phyloP scores from a whole-genome alignment of 2,113 vertebrate genomes.

The Theropithecus gelada region DNA sequence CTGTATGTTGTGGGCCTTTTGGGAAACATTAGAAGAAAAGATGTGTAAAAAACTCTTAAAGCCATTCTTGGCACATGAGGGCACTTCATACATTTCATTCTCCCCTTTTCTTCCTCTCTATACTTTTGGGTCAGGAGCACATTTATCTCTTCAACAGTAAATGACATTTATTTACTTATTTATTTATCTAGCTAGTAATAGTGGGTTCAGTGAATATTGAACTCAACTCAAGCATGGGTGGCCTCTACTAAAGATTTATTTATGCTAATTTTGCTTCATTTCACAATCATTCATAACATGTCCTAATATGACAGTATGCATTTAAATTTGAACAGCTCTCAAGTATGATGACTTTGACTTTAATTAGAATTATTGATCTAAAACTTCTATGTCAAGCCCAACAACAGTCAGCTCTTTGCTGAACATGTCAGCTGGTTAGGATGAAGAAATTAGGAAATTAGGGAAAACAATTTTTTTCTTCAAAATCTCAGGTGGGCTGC shows the following conservation, averaged over 20 bases:
- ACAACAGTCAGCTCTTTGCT: background rate
- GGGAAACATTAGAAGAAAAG: background rate
- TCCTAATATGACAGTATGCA: background rate
- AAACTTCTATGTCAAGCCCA: conserved; percentile 5
- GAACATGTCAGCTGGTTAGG: background rate
- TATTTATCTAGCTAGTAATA: background rate
- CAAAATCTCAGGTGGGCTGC: conserved; percentile 9
- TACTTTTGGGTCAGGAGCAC: background rate
- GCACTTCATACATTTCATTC: background rate
- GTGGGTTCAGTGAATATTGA: background rate
- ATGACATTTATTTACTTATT: background rate
- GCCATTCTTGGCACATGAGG: background rate
- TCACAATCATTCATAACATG: background rate
- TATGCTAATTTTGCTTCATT: conserved; percentile 22
- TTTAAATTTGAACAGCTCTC: conserved; percentile 13
- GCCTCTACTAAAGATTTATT: background rate
- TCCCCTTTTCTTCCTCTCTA: background rate
- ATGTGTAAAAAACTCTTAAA: background rate
- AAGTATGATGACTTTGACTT: background rate
- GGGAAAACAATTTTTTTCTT: background rate
- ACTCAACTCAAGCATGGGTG: background rate
- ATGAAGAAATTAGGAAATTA: conserved; percentile 23
- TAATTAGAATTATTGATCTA: conserved; percentile 16
- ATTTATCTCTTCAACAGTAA: background rate
- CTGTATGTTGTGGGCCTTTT: background rate